Percentiles rank a stretch among this genome's conserved stretches.
Evolutionary conservation across 2,113 vertebrate genomes (phyloP).

Genomic region (Indri indri): DNA sequence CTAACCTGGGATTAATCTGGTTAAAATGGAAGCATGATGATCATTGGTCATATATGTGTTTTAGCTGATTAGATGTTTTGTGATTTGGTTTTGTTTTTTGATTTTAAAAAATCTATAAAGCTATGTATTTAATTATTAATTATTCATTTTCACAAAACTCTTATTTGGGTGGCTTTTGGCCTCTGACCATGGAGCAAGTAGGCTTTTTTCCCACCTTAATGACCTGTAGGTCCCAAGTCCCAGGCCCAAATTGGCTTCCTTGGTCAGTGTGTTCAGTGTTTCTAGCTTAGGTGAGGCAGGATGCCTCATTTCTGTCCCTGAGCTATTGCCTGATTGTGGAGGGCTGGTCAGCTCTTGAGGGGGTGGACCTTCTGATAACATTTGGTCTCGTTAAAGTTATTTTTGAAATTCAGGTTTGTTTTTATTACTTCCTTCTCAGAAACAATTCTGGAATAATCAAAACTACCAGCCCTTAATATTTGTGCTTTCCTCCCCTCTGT

Average conservation of each 20-base stretch:
- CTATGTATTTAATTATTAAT: neutral
- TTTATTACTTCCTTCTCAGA: constrained; percentile 52
- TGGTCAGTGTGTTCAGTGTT: neutral
- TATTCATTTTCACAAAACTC: constrained; percentile 13
- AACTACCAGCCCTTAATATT: neutral
- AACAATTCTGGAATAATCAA: constrained; percentile 32
- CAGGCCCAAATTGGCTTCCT: neutral
- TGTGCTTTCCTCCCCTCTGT: constrained; percentile 33
- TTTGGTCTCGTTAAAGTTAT: neutral
- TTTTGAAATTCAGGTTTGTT: constrained; percentile 50
- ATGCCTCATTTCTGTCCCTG: neutral
- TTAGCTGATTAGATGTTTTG: neutral
- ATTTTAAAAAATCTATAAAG: neutral
- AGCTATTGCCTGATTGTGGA: neutral
- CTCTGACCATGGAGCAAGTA: neutral
- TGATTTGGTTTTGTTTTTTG: constrained; percentile 16
- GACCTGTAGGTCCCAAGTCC: neutral
- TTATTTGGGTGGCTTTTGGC: neutral
- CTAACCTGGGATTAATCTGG: neutral
- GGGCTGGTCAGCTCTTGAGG: neutral
- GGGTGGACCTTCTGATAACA: neutral
- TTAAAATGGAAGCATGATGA: neutral
- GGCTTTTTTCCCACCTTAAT: neutral
- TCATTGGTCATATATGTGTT: neutral
- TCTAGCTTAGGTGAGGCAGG: neutral